Conservation (phyloP, 2,888 invertebrate species). For the Megastigmus dorsalis region DNA sequence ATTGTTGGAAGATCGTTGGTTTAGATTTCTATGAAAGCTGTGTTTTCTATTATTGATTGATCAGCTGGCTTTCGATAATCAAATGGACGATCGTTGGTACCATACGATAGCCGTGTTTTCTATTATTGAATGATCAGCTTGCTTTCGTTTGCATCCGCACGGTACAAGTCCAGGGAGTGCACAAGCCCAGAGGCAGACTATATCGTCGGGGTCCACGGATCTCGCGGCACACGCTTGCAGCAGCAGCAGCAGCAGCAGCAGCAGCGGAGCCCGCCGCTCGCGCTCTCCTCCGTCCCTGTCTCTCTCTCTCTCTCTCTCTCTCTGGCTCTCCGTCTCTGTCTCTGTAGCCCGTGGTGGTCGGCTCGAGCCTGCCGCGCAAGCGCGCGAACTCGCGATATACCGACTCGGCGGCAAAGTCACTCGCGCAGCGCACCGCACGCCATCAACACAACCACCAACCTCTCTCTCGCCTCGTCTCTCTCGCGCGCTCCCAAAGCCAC, state of each 20-base stretch:
- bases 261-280: too few species aligned
- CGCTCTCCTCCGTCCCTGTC: too few species aligned
- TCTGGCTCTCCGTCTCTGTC: slow-evolving; percentile 11
- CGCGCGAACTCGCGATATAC: slow-evolving; percentile 67
- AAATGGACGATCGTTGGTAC: too few species aligned
- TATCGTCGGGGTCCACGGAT: slow-evolving; percentile 20
- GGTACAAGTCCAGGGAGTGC: neutral
- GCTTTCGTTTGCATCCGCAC: neutral
- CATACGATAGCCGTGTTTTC: too few species aligned
- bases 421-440: slow-evolving; percentile 74
- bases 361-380: too few species aligned
- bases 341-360: slow-evolving; percentile 30
- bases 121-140: too few species aligned
- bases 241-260: too few species aligned
- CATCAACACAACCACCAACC: slow-evolving; percentile 69
- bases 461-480: slow-evolving; percentile 26
- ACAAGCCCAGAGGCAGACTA: too few species aligned
- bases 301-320: too few species aligned
- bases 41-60: neutral
- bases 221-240: neutral
- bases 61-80: too few species aligned
- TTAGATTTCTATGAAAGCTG: neutral
- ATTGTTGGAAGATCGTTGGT: too few species aligned
- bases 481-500: slow-evolving; percentile 1
- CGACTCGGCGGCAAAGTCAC: slow-evolving; percentile 69